phyloP scores from a whole-genome alignment of 1,140 invertebrate species.

The Sminthurides bifidus region DNA sequence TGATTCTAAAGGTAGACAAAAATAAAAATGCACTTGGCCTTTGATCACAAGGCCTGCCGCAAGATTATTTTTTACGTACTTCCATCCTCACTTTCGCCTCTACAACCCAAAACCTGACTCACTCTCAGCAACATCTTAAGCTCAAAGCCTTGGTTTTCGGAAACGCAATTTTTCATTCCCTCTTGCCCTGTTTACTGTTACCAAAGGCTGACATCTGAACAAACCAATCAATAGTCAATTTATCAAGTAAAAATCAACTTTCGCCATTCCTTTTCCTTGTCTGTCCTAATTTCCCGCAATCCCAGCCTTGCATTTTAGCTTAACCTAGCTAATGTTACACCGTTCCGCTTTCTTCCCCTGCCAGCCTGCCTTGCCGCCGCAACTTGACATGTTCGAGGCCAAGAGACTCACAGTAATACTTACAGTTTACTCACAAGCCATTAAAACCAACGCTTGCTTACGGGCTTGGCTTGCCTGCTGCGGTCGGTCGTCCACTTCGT shows the following conservation, averaged over 20 bases:
- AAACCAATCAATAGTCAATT: constrained; percentile 25
- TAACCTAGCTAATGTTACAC: too few relatives aligned
- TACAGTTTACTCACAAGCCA: neutral
- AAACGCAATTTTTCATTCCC: constrained; percentile 8
- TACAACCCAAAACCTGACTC: too few relatives aligned
- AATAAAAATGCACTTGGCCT: too few relatives aligned
- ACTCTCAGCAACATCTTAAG: neutral
- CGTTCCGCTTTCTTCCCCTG: neutral
- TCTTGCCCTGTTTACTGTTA: too few relatives aligned
- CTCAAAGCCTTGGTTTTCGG: neutral
- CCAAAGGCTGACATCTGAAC: constrained; percentile 1
- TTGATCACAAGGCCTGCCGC: too few relatives aligned
- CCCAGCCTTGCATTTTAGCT: too few relatives aligned
- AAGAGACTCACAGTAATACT: neutral
- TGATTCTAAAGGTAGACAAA: too few relatives aligned
- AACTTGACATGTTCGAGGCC: neutral
- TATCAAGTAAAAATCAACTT: constrained; percentile 24
- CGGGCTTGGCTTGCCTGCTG: too few relatives aligned
- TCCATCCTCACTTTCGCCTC: too few relatives aligned
- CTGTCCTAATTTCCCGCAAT: constrained; percentile 9
- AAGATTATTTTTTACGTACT: too few relatives aligned
- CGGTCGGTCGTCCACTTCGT: too few relatives aligned
- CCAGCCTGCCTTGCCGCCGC: too few relatives aligned
- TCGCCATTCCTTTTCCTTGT: constrained; percentile 22
- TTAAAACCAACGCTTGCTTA: neutral